phyloP scores from a whole-genome alignment of 2,113 vertebrate species.

The Dolichallabes microphthalmus region DNA sequence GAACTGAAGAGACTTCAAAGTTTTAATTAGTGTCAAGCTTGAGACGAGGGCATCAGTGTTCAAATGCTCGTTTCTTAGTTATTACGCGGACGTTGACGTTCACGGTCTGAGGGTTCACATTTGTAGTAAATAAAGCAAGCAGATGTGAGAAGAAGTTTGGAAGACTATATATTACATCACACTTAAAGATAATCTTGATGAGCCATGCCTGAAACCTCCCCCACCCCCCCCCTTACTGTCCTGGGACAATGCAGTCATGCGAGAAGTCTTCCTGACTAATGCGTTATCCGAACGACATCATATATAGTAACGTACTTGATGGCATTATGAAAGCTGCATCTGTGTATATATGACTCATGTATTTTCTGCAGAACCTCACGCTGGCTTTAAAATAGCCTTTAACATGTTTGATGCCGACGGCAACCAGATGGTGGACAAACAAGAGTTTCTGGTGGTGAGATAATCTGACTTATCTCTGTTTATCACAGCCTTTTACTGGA shows the following conservation, averaged over 20 bases:
- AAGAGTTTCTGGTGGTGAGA: constrained; percentile 96
- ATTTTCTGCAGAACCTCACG: constrained; percentile 86
- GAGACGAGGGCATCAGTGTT: not conserved
- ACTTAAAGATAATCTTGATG: not conserved
- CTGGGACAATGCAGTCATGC: not conserved
- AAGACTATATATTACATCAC: not conserved
- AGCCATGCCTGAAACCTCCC: not conserved
- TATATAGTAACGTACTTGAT: not conserved
- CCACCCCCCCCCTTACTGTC: not conserved
- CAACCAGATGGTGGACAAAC: constrained; percentile 99
- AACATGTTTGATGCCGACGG: constrained; percentile 99
- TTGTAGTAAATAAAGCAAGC: not conserved
- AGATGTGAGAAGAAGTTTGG: not conserved
- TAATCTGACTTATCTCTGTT: not conserved
- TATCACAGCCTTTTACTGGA: not conserved
- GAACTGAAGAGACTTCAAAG: not conserved
- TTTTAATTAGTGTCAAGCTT: not conserved
- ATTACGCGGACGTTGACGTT: not conserved
- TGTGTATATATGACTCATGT: constrained; percentile 42
- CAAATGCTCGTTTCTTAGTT: not conserved
- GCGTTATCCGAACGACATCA: constrained; percentile 17
- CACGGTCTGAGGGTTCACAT: not conserved
- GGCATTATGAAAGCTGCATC: not conserved
- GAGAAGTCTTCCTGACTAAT: not conserved
- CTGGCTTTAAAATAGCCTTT: constrained; percentile 98